phyloP scores from a whole-genome alignment of 2,888 invertebrate species.

The Argyresthia goedartella region DNA sequence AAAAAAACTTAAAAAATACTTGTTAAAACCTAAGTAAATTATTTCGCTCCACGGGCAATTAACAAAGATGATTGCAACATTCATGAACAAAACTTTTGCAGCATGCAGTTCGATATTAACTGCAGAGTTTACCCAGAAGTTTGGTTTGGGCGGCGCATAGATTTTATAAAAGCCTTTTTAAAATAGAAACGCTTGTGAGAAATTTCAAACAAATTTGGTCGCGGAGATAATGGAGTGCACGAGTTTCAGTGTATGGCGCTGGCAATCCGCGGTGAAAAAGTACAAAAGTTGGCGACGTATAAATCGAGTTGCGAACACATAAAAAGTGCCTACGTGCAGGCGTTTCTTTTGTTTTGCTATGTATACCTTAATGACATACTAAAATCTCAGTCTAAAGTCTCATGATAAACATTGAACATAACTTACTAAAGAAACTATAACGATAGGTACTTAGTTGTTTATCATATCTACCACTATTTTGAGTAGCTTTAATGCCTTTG shows the following conservation, averaged over 20 bases:
- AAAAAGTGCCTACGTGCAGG: slow-evolving; percentile 2
- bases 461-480: no score
- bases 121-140: neutral
- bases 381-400: no score
- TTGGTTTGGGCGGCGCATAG: neutral
- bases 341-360: neutral
- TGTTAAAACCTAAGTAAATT: no score
- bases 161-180: slow-evolving; percentile 22
- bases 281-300: slow-evolving; percentile 49
- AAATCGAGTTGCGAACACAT: slow-evolving; percentile 29
- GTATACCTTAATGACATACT: no score
- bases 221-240: slow-evolving; percentile 59
- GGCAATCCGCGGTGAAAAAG: slow-evolving; percentile 61
- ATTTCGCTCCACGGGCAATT: no score
- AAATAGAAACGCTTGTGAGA: slow-evolving; percentile 25
- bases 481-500: no score
- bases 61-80: no score
- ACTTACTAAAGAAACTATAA: no score
- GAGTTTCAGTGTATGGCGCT: slow-evolving; percentile 60
- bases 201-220: slow-evolving; percentile 58
- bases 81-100: neutral
- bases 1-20: no score
- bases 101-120: neutral
- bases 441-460: no score
- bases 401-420: no score